Percentiles rank a stretch among this genome's conserved stretches.
Conservation (phyloP, 2,797 vertebrate species). For the Eospalax fontanierii region DNA sequence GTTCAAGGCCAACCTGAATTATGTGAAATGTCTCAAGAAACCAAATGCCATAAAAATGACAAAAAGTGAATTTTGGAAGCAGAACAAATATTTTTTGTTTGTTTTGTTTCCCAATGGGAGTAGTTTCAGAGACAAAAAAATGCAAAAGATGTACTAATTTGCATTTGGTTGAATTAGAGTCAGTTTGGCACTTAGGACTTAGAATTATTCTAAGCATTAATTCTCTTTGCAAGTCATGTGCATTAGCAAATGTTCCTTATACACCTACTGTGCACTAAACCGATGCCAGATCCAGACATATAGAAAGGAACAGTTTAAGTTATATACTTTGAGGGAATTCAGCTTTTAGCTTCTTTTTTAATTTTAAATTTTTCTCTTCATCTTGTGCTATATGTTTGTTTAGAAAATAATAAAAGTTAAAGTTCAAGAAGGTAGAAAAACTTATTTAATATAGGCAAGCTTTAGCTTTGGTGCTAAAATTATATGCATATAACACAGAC, state of each 20-base stretch:
- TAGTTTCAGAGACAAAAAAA: constrained; percentile 43
- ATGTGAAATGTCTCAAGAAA: neutral
- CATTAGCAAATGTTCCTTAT: constrained; percentile 67
- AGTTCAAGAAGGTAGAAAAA: constrained; percentile 26
- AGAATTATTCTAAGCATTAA: constrained; percentile 64
- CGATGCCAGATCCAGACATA: neutral
- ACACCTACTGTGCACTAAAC: constrained; percentile 62
- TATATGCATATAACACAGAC: neutral
- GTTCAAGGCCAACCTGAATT: neutral
- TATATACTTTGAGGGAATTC: constrained; percentile 67
- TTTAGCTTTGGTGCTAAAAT: constrained; percentile 33
- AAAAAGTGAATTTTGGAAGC: constrained; percentile 59
- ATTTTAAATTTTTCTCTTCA: constrained; percentile 26
- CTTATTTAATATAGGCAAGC: constrained; percentile 17
- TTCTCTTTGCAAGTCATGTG: constrained; percentile 62
- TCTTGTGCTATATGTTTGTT: constrained; percentile 62
- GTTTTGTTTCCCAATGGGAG: neutral
- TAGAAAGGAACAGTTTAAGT: constrained; percentile 51
- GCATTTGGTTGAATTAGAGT: constrained; percentile 59
- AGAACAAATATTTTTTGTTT: constrained; percentile 40
- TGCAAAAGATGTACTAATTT: neutral
- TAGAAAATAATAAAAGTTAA: constrained; percentile 66
- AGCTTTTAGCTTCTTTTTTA: constrained; percentile 57
- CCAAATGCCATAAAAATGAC: neutral
- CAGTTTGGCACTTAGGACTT: constrained; percentile 25